Evolutionary conservation across 2,888 invertebrate genomes (phyloP).

Genomic region (Conomelus anceps): DNA sequence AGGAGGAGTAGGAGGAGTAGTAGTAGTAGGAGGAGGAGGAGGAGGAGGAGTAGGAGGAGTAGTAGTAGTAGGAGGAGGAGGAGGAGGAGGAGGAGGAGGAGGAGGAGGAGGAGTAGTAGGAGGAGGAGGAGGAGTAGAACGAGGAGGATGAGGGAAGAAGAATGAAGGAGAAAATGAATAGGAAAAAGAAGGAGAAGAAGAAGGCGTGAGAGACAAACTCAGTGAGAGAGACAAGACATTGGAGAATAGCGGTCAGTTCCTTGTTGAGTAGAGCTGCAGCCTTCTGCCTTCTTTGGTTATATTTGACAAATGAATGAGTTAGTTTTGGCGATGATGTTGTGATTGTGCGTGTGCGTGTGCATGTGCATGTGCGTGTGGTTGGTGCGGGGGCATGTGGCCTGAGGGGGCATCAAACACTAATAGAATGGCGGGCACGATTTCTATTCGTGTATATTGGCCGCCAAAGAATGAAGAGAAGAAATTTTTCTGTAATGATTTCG

Average conservation of each 20-base stretch:
- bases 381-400: too few relatives aligned
- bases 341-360: neutral
- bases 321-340: neutral
- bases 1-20: too few relatives aligned
- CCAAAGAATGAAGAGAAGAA: neutral
- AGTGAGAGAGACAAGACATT: neutral
- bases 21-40: constrained; percentile 2
- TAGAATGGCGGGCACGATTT: neutral
- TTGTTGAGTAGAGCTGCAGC: neutral
- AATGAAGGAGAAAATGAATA: neutral
- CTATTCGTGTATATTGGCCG: neutral
- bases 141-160: neutral
- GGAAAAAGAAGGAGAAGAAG: neutral
- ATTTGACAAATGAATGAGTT: neutral
- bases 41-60: neutral
- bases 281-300: neutral
- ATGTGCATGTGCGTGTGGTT: neutral
- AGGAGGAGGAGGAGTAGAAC: neutral
- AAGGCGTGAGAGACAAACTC: neutral
- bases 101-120: neutral
- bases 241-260: neutral
- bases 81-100: neutral
- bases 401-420: neutral
- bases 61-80: neutral
- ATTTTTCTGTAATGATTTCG: neutral